Conservation (phyloP, 2,797 vertebrate species). For the Euthynnus affinis region DNA sequence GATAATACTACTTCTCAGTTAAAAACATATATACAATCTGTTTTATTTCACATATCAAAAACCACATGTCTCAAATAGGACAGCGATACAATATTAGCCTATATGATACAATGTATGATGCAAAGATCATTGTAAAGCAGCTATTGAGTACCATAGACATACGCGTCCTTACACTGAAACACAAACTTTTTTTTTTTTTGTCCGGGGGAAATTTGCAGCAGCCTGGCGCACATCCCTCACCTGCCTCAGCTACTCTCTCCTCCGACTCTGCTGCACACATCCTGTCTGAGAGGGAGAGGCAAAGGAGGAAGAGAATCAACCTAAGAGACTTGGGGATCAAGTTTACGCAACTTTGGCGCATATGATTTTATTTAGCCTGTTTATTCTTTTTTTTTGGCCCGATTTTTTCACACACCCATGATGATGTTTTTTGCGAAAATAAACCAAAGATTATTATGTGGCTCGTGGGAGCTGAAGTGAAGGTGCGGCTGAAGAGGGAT, state of each 20-base stretch:
- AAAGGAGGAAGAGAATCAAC: conserved; percentile 38
- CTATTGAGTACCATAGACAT: neutral
- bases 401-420: neutral
- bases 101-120: neutral
- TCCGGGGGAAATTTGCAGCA: conserved; percentile 1
- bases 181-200: neutral
- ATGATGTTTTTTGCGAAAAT: neutral
- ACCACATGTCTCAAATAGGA: neutral
- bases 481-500: conserved; percentile 33
- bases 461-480: conserved; percentile 28
- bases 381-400: neutral
- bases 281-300: conserved; percentile 62
- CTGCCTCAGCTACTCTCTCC: conserved; percentile 78
- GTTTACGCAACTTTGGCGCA: conserved; percentile 39
- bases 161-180: neutral
- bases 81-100: neutral
- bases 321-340: neutral
- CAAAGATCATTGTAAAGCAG: neutral
- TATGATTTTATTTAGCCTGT: neutral
- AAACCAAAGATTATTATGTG: conserved; percentile 29
- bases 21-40: neutral
- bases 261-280: conserved; percentile 67
- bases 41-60: conserved; percentile 5
- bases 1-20: neutral
- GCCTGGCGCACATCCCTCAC: conserved; percentile 75